Evolutionary conservation across 2,113 vertebrate species (phyloP).

Genomic region (Crotalus viridis): DNA sequence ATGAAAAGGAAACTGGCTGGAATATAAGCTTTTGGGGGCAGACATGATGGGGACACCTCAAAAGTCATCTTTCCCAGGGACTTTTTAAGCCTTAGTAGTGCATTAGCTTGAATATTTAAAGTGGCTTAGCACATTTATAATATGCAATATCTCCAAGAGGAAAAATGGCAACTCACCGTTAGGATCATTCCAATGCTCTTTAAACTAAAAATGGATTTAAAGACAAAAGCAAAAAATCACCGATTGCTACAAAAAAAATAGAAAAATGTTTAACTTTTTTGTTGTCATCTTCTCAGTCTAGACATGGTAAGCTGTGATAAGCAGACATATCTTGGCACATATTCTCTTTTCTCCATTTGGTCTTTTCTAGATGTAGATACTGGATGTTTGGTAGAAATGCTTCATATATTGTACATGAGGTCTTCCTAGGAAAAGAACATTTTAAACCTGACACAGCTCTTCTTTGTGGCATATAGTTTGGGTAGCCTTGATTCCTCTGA

Average conservation of each 20-base stretch:
- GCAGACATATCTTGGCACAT: not conserved
- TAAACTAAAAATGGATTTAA: not conserved
- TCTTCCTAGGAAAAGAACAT: not conserved
- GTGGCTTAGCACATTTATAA: not conserved
- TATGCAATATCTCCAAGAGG: not conserved
- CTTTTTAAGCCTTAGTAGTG: not conserved
- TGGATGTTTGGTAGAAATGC: not conserved
- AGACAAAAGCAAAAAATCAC: not conserved
- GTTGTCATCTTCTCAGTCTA: not conserved
- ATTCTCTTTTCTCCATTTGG: not conserved
- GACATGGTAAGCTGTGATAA: not conserved
- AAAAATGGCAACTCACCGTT: not conserved
- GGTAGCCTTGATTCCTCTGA: not conserved
- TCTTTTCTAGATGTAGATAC: not conserved
- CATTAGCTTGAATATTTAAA: not conserved
- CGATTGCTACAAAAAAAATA: not conserved
- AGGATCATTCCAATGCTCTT: not conserved
- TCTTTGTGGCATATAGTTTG: not conserved
- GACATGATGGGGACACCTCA: too few species aligned
- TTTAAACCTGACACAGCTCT: not conserved
- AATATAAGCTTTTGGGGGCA: not conserved
- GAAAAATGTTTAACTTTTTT: not conserved
- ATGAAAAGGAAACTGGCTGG: not conserved
- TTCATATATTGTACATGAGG: not conserved
- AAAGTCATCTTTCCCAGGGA: not conserved